These are phyloP conservation scores for Elegia similella DNA, from an alignment of 2,888 invertebrate species.

Conservation along the genomic window DNA sequence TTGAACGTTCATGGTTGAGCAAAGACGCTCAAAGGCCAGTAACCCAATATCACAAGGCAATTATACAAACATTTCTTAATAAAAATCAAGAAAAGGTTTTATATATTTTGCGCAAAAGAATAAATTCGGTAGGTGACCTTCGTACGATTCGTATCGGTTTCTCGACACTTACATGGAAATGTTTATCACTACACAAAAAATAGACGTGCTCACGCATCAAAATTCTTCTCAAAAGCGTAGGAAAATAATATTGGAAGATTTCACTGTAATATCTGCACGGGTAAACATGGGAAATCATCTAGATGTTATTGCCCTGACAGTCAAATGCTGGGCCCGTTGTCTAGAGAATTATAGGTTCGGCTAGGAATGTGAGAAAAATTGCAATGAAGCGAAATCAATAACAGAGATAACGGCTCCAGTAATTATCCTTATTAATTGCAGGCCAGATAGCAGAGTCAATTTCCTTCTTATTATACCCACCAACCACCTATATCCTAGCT, in stretches of 20 bases:
- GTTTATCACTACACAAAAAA: background rate
- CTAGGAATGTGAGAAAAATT: background rate
- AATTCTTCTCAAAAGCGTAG: background rate
- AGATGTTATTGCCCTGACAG: background rate
- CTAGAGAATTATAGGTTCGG: background rate
- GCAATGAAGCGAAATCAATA: too few relatives aligned
- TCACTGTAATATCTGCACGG: background rate
- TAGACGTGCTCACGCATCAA: background rate
- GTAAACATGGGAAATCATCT: background rate
- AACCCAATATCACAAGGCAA: slow-evolving; percentile 12
- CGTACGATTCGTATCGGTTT: background rate
- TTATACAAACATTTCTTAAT: background rate
- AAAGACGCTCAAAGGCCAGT: slow-evolving; percentile 23
- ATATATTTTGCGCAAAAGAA: background rate
- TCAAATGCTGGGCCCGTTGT: background rate
- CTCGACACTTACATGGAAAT: background rate
- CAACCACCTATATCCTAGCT: too few relatives aligned
- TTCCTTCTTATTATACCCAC: too few relatives aligned
- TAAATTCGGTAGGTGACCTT: background rate
- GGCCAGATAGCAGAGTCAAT: too few relatives aligned
- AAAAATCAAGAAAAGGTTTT: background rate
- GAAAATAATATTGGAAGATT: background rate
- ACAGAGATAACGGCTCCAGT: too few relatives aligned
- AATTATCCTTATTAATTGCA: too few relatives aligned
- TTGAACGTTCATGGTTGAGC: slow-evolving; percentile 36